These are phyloP conservation scores for Psittacus erithacus DNA, from an alignment of 2,113 vertebrate species.

Conservation along the genomic window DNA sequence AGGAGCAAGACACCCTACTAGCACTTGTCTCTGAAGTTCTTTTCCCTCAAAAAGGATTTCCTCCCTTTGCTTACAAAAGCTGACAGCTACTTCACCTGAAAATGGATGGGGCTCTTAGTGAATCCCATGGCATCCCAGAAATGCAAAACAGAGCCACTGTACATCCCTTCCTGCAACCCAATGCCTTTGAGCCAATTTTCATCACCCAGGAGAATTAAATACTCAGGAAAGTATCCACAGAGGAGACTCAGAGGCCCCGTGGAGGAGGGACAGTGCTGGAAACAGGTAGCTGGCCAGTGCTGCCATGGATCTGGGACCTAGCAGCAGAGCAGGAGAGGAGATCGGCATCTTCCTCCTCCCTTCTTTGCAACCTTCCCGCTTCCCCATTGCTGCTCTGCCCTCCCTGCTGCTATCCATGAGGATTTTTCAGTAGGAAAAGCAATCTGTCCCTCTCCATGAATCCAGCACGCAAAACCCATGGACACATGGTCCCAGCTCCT, in stretches of 20 bases:
- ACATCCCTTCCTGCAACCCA: neutral
- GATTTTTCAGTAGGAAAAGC: neutral
- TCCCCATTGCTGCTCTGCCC: accelerated
- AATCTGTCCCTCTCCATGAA: neutral
- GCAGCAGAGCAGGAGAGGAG: neutral
- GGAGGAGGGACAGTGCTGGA: neutral
- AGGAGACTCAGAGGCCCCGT: neutral
- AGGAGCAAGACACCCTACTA: neutral
- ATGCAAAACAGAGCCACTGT: neutral
- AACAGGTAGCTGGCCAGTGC: neutral
- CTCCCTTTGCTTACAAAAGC: neutral
- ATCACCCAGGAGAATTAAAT: neutral
- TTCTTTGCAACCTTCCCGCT: neutral
- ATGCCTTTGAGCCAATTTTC: neutral
- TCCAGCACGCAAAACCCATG: neutral
- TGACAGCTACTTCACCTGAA: neutral
- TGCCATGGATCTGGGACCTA: neutral
- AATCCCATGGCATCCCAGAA: neutral
- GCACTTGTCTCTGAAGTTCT: neutral
- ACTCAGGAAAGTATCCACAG: neutral
- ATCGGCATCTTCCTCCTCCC: accelerated
- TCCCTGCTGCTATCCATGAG: neutral
- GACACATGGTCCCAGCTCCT: accelerated
- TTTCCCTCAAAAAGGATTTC: neutral
- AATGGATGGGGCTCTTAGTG: neutral